Evolutionary conservation across 2,888 invertebrate genomes (phyloP), one percentile per base, ranked within the genome.

Genomic region (Augochlorella aurata): DNA sequence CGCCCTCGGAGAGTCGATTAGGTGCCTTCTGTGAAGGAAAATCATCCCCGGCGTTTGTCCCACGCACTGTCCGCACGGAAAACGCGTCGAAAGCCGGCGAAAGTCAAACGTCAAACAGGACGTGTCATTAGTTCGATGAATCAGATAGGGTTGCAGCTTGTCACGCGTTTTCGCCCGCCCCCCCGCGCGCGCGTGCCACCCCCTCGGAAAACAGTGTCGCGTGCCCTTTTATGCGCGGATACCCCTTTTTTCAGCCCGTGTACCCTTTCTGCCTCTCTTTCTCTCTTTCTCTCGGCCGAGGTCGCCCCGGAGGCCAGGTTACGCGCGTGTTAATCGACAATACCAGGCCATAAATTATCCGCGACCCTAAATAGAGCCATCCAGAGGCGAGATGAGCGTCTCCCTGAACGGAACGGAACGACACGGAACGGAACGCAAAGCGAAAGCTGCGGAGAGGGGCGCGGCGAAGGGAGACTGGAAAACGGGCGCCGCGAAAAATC

Each of bases 241-340:
- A 90, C 91, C 90, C 92, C 89, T 90, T 91, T 92, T 92, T 90
- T 78, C 74, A 38, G 38, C 5, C 38, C 38, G 5, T 63, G 83
- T 86, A 80, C 81, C 87, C 83, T 81, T 80, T 83, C 74, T 7
- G 7, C 38, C 38, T 38, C 38, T 38, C 7, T 38, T 38, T 66
- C 71, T 81, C 79, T 79, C 83, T 84, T 76, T 77, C 76, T 74
- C 76, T 72, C 81, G 74, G 75, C 24, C 21, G 16, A 50, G 76
- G 65, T 50, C 68, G 70, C 81, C 88, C 88, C 87, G 73, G 85
- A 86, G 86, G 83, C 89, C 88, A 88, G 89, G 91, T 92, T 91
- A 91, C 85, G 90, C 91, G 91, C 92, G 93, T 90, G 92, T 91
- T 93, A 93, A 93, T 93, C 92, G 92, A 93, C 93, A 93, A 93